phyloP scores from a whole-genome alignment of 2,113 vertebrate species.

The Anser brachyrhynchus region DNA sequence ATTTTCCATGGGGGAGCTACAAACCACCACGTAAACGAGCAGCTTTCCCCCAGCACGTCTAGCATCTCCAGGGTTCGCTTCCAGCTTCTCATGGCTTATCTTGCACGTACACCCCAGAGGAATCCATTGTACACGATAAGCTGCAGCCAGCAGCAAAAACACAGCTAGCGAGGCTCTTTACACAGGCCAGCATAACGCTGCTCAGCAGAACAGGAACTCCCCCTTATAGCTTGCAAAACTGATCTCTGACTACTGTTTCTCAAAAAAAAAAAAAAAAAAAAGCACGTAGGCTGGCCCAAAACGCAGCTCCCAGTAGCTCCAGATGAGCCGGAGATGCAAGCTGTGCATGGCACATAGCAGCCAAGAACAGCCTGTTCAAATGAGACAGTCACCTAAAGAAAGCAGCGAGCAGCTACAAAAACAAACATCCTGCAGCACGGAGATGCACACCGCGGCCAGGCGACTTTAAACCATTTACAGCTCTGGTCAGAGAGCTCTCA shows the following conservation, averaged over 20 bases:
- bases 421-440: background rate
- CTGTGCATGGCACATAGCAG: background rate
- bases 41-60: background rate
- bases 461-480: background rate
- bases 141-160: background rate
- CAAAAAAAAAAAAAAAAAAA: background rate
- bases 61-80: background rate
- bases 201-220: background rate
- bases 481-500: conserved; percentile 62
- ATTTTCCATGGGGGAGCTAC: background rate
- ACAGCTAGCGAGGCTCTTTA: background rate
- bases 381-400: background rate
- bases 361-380: background rate
- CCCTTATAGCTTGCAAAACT: background rate
- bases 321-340: background rate
- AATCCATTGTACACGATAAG: background rate
- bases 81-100: background rate
- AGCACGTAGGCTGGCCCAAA: background rate
- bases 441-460: rapidly evolving
- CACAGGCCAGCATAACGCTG: background rate
- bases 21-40: background rate
- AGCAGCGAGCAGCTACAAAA: background rate
- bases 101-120: background rate
- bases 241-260: background rate
- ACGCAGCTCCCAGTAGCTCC: background rate